Evolutionary conservation across 2,113 vertebrate species (phyloP), one percentile per base, ranked within the genome.

Genomic region (Daphoenositta chrysoptera): DNA sequence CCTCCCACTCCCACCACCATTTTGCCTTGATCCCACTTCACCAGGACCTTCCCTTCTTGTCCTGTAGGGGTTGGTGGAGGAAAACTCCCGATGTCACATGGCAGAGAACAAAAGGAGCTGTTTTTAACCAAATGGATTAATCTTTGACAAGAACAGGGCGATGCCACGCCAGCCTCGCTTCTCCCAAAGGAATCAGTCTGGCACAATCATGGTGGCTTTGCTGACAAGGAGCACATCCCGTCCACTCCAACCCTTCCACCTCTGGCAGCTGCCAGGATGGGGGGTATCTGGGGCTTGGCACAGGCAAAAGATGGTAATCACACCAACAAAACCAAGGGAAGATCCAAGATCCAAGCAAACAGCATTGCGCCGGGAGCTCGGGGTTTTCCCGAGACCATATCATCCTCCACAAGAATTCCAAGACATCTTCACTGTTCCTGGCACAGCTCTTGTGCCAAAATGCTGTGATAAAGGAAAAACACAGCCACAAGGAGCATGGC

Each of bases 281-380:
- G 72, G 84, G 45, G 81, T 57, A 65, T 40, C 0, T 4, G 37
- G 77, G 54, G 13, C 37, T 91, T 16, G 45, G 50, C 0, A 0
- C 53, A 33, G 39, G 66, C 15, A 83, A 28, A 22, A 2, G 5
- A 15, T 2, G 2, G 64, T 57, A 48, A 90, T 35, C 30, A 6
- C 2, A 5, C 71, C 42, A 33, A 58, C 7, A 89, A 23, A 61
- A 9, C 17, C 3, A 3, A 75, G 40, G 15, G 22, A 18, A 71
- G 80, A 45, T 3, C 1, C 10, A 42, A 5, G 30, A 45, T 79
- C 66, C 58, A 15, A 45, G 20, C 3, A 1, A 82, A n/a, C 0
- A 0, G 7, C 26, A 2, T 26, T 4, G 1, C 30, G 10, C 3
- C 0, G 0, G 20, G 63, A 80, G 39, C 48, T 27, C 0, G 0